Evolutionary conservation across 2,888 invertebrate genomes (phyloP).

Genomic region (Busseola fusca): DNA sequence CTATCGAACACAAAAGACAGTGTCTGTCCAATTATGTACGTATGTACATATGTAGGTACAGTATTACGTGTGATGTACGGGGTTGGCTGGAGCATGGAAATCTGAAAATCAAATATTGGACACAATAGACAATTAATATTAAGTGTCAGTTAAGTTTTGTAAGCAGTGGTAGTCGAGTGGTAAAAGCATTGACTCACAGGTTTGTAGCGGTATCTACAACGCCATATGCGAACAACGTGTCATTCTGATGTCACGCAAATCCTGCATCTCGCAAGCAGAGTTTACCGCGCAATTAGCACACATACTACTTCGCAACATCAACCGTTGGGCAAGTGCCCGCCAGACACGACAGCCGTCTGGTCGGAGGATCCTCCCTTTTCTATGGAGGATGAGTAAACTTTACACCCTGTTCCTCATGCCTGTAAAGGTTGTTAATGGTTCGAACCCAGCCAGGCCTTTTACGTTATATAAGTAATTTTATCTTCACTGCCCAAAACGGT

Average conservation of each 20-base stretch:
- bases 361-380: too few species aligned
- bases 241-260: too few species aligned
- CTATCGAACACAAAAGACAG: conserved; percentile 56
- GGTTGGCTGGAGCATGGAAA: conserved; percentile 2
- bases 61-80: conserved; percentile 11
- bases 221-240: too few species aligned
- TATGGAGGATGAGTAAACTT: too few species aligned
- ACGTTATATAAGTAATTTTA: not conserved
- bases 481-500: not conserved
- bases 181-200: not conserved
- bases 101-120: conserved; percentile 25
- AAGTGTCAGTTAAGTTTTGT: not conserved
- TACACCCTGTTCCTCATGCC: too few species aligned
- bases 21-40: conserved; percentile 46
- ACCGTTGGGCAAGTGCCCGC: too few species aligned
- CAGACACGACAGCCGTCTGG: too few species aligned
- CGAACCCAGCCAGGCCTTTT: not conserved
- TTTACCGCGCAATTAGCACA: too few species aligned
- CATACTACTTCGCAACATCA: too few species aligned
- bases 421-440: too few species aligned
- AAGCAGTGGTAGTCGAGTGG: too few species aligned
- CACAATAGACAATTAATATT: conserved; percentile 22
- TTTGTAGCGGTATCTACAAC: not conserved
- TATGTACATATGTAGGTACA: conserved; percentile 21
- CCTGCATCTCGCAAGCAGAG: too few species aligned